These are phyloP conservation scores for Spialia ferax DNA, from an alignment of 2,888 invertebrate genomes.

Conservation along the genomic window DNA sequence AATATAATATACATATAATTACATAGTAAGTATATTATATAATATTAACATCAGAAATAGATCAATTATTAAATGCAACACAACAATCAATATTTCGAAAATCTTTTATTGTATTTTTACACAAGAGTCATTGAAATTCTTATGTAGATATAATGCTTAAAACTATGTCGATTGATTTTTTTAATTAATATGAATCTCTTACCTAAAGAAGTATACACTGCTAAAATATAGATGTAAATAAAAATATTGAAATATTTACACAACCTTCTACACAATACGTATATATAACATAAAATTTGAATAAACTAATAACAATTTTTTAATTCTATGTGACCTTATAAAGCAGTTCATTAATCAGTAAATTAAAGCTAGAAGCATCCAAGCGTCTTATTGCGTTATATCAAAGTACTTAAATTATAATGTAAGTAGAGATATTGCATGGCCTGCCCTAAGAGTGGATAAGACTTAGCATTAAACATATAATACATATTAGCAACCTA, in stretches of 20 bases:
- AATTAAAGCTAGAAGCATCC: slow-evolving; percentile 55
- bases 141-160: slow-evolving; percentile 64
- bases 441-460: slow-evolving; percentile 46
- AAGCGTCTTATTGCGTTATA: slow-evolving; percentile 45
- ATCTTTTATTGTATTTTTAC: slow-evolving; percentile 78
- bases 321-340: slow-evolving; percentile 48
- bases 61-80: slow-evolving; percentile 27
- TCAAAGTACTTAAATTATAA: slow-evolving; percentile 39
- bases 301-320: slow-evolving; percentile 69
- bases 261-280: slow-evolving; percentile 73
- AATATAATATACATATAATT: slow-evolving; percentile 19
- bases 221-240: slow-evolving; percentile 70
- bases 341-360: slow-evolving; percentile 45
- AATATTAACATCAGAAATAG: slow-evolving; percentile 22
- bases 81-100: slow-evolving; percentile 59
- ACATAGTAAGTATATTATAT: slow-evolving; percentile 2
- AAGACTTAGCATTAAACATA: slow-evolving; percentile 42
- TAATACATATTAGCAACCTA: slow-evolving; percentile 44
- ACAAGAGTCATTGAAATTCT: slow-evolving; percentile 62
- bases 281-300: slow-evolving; percentile 71
- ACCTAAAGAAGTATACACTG: slow-evolving; percentile 62
- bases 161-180: slow-evolving; percentile 64
- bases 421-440: slow-evolving; percentile 46
- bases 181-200: slow-evolving; percentile 59
- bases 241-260: slow-evolving; percentile 79